A percentile compares a stretch with the other conserved stretches of the same genome.
phyloP scores from a whole-genome alignment of 2,113 vertebrate species.

The Eptatretus burgeri region DNA sequence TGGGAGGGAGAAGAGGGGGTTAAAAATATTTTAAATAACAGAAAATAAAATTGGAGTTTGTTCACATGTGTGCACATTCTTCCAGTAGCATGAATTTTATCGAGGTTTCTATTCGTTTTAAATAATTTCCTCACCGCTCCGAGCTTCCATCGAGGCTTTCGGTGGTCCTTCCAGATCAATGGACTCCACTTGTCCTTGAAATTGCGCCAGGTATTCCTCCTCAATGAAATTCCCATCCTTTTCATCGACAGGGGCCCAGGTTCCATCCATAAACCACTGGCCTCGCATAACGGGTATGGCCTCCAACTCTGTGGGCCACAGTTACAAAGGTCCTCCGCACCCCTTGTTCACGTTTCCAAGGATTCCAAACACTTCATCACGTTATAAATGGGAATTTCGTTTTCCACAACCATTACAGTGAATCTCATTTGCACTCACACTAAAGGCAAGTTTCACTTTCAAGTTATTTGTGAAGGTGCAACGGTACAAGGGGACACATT shows the following conservation, averaged over 20 bases:
- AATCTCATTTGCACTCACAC: neutral
- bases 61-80: too few relatives aligned
- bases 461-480: neutral
- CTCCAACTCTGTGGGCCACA: constrained; percentile 35
- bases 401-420: neutral
- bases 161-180: too few relatives aligned
- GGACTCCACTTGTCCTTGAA: constrained; percentile 32
- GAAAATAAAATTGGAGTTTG: too few relatives aligned
- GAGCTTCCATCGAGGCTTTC: too few relatives aligned
- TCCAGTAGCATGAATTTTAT: too few relatives aligned
- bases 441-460: neutral
- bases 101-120: too few relatives aligned
- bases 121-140: too few relatives aligned
- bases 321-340: neutral
- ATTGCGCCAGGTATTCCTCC: constrained; percentile 48
- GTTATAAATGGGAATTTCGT: neutral
- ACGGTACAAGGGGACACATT: neutral
- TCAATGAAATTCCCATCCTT: constrained; percentile 86
- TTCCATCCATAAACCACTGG: constrained; percentile 88
- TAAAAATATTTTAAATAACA: too few relatives aligned
- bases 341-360: neutral
- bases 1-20: too few relatives aligned
- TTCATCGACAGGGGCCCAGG: constrained; percentile 75
- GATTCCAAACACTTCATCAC: neutral
- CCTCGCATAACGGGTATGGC: constrained; percentile 83